These are phyloP conservation scores for Chaetodon trifascialis DNA, from an alignment of 2,113 vertebrate genomes.

Conservation along the genomic window DNA sequence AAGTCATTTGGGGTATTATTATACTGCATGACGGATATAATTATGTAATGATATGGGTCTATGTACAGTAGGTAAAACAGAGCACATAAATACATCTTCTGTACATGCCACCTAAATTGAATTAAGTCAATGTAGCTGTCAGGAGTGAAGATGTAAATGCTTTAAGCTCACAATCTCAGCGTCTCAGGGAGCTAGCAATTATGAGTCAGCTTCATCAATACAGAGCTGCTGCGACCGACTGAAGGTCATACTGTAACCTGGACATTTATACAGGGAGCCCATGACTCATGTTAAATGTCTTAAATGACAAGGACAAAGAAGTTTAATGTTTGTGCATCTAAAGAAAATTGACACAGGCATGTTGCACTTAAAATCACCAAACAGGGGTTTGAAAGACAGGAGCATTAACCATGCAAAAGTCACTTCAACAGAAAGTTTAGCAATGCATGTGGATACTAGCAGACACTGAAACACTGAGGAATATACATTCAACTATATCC, in stretches of 20 bases:
- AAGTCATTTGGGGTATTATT: background rate
- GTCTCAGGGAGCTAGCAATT: slow-evolving; percentile 1
- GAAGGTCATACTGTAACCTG: background rate
- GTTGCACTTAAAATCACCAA: background rate
- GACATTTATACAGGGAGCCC: background rate
- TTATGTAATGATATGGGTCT: background rate
- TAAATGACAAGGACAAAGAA: background rate
- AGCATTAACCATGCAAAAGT: background rate
- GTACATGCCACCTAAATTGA: background rate
- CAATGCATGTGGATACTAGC: background rate
- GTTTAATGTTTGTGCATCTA: background rate
- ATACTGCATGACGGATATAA: background rate
- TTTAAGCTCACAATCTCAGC: background rate
- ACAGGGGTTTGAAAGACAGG: background rate
- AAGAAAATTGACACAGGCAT: too few relatives aligned
- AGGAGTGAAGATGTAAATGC: background rate
- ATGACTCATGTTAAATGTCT: background rate
- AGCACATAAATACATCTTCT: background rate
- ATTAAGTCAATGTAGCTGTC: background rate
- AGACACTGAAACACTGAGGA: background rate
- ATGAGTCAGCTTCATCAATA: background rate
- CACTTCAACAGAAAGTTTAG: background rate
- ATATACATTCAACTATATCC: background rate
- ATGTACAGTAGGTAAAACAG: background rate
- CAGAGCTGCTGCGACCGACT: background rate